Evolutionary conservation across 2,888 invertebrate species (phyloP), one percentile per base, ranked within the genome.

Genomic region (Mactromeris polynyma): DNA sequence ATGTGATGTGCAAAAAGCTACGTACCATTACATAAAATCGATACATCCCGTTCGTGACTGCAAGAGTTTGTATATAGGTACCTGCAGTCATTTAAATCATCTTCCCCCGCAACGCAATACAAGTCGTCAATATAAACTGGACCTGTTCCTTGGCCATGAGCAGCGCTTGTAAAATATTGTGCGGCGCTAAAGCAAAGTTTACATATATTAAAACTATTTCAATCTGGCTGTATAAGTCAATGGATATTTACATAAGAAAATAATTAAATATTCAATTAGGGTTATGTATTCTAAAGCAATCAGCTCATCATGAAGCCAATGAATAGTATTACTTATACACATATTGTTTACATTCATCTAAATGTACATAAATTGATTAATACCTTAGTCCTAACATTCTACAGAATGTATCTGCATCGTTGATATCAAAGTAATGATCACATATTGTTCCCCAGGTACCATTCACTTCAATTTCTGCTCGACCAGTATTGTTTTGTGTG

Each of bases 121-220:
- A 85, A 51, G n/a, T 79, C 79, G 31, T 85, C 85, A 38, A 85
- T 78, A 21, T 78, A 40, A 11, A 85, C 64, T 31, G 85, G 85
- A 26, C 85, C 85, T 11, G 51, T 79, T 4, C 85, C 85, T 36
- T 85, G 58, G 17, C 85, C 85, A 79, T 79, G 58, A 31, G 38
- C 38, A 19, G 85, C 85, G 11, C 85, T 64, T 1, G 85, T 85
- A 17, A 85, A 85, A 31, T 51, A 85, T 38, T 79, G 58, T 0
- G 85, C 80, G 3, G 85, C 85, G 9, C 85, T 58, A 58, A 21
- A 31, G 42, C 19, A 51, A 14, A 80, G 40, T 19, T 77, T 26
- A n/a, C 9, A 17, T 33, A 11, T 64, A 64, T 31, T 33, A 73
- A 31, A 6, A 31, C 6, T 31, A 73, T 73, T 31, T 73, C 26